These are phyloP conservation scores for Poecilia velifera DNA, from an alignment of 2,797 vertebrate genomes.

Conservation along the genomic window DNA sequence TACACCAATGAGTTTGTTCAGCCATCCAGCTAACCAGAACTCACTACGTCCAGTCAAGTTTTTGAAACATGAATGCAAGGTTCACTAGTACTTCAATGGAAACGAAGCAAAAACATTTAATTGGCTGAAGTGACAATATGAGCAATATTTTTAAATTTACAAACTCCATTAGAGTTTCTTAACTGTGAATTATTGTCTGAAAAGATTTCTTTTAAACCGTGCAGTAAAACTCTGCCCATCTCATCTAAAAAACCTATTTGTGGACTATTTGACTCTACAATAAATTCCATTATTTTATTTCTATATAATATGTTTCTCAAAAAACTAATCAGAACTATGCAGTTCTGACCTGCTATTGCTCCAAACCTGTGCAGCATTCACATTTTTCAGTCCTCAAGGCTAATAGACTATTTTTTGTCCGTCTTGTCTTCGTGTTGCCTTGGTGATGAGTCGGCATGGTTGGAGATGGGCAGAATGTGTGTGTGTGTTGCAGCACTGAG, in stretches of 20 bases:
- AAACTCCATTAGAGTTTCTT: neutral
- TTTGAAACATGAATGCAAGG: neutral
- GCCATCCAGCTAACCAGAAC: neutral
- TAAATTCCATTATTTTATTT: too few species aligned
- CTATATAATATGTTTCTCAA: too few species aligned
- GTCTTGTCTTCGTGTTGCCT: conserved; percentile 1
- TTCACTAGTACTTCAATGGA: neutral
- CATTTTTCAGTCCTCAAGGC: neutral
- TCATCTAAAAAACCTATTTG: neutral
- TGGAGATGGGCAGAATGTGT: conserved; percentile 1
- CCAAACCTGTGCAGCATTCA: neutral
- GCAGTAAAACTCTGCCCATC: neutral
- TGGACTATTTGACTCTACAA: neutral
- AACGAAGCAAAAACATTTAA: neutral
- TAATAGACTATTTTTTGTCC: neutral
- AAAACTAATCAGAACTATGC: neutral
- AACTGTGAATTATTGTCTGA: neutral
- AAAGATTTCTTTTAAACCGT: neutral
- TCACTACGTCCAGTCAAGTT: neutral
- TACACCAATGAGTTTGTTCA: neutral
- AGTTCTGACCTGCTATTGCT: neutral
- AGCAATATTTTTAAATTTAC: neutral
- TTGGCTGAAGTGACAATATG: neutral
- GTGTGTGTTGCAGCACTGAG: neutral
- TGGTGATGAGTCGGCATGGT: conserved; percentile 1